Evolutionary conservation across 2,888 invertebrate species (phyloP), one percentile per base, ranked within the genome.

Genomic region (Habroteleia sp.): DNA sequence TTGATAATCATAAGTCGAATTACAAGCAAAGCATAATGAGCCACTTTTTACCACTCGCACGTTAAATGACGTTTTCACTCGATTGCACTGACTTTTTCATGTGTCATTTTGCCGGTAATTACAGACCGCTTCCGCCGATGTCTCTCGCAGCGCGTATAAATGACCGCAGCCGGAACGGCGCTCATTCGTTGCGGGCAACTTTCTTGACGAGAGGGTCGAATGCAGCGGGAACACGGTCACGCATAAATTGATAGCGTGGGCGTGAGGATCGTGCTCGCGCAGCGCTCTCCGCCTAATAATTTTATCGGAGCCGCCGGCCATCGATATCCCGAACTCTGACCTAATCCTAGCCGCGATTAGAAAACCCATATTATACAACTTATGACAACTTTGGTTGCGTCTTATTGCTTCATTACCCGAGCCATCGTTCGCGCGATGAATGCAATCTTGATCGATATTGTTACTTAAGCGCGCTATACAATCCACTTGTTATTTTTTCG

Each of bases 231-330:
- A 74, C 66, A 74, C 62, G 60, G 73, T 73, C 65, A 66, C 73
- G 73, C 66, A 66, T 66, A 66, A 74, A 74, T 74, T 62, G 54
- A 54, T 66, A 44, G 73, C 60, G 73, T 66, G 73, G 66, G 73
- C 65, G 73, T 65, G 50, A 73, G 52, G 65, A 73, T 66, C 65
- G 73, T 66, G 60, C 65, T 65, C 31, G 65, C 58, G 31, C 44
- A 52, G 58, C 52, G 17, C 41, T 5, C 11, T 35, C 52, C 25
- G 35, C 60, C 60, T 73, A 73, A 73, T 68, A 66, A 74, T 68
- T 74, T 68, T 54, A 68, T 74, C 62, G 66, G 20, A 33, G 20
- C 60, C 73, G 42, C 27, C 50, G 68, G 50, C 58, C 35, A 27
- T 44, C 29, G 60, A 50, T 56, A 63, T 41, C 50, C 72, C 54